A percentile compares a stretch with the other conserved stretches of the same genome.
These are phyloP conservation scores for Arge pagana DNA, from an alignment of 2,888 invertebrate species.

Conservation along the genomic window DNA sequence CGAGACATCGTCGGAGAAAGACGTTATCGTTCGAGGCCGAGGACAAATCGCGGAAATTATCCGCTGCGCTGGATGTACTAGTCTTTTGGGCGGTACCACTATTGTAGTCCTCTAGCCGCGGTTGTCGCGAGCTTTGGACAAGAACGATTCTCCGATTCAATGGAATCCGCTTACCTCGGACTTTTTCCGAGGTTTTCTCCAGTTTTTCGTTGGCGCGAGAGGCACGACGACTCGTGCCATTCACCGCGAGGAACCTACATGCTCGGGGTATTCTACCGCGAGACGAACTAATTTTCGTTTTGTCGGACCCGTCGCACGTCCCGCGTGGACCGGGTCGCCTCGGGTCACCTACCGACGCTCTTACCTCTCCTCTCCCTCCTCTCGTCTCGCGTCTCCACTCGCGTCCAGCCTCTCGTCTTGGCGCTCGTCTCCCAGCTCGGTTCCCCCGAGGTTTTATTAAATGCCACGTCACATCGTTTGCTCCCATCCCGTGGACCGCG, in stretches of 20 bases:
- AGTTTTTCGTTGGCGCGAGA: too few species aligned
- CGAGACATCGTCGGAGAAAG: too few species aligned
- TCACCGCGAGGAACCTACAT: slow-evolving; percentile 13
- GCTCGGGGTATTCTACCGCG: slow-evolving; percentile 35
- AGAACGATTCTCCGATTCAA: too few species aligned
- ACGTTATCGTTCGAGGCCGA: too few species aligned
- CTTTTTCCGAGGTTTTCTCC: too few species aligned
- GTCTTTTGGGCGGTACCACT: too few species aligned
- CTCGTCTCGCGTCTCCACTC: slow-evolving; percentile 24
- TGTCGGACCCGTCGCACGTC: slow-evolving; percentile 32
- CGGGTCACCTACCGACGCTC: slow-evolving; percentile 23
- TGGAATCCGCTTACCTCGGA: too few species aligned
- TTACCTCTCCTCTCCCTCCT: slow-evolving; percentile 23
- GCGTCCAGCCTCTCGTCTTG: slow-evolving; percentile 13
- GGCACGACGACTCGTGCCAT: too few species aligned
- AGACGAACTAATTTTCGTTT: slow-evolving; percentile 38
- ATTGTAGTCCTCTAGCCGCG: too few species aligned
- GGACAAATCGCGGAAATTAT: too few species aligned
- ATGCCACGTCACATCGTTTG: slow-evolving; percentile 37
- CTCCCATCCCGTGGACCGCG: slow-evolving; percentile 25
- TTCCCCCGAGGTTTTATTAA: slow-evolving; percentile 35
- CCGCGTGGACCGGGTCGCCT: slow-evolving; percentile 21
- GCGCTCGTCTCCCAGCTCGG: slow-evolving; percentile 25
- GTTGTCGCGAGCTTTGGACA: too few species aligned
- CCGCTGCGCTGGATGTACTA: too few species aligned